Base-by-base conservation (phyloP, 2,113 vertebrate species). In the Lophotis ruficrista region DNA sequence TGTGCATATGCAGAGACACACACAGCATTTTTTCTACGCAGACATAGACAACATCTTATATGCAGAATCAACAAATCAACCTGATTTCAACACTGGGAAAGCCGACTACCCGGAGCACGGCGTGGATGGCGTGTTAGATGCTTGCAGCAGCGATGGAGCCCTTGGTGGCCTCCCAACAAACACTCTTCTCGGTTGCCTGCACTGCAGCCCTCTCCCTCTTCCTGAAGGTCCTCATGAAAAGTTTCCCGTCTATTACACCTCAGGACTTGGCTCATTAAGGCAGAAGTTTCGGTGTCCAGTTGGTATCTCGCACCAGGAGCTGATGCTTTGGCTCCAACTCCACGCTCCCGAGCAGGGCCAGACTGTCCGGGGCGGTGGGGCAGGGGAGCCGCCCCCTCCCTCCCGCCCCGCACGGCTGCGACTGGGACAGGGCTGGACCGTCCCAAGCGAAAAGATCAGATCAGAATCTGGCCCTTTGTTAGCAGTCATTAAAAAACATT, bases 401-500 rank as follows among this genome's bases (percentile, higher is more conserved):
- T 14, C n/a, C 35, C 13, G 0, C 25, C 37, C 68, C 31, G 0
- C 18, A 11, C 3, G 7, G 25, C 75, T 73, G 68, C 85, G 10
- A 7, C 37, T 54, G 62, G 78, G 71, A 45, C 85, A 57, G 85
- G 75, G 70, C 84, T 2, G 1, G 7, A 58, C 31, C 79, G 87
- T 84, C 56, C 80, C 80, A 28, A 86, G 45, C 1, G 2, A 89
- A 70, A 68, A 89, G 81, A 96, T 87, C 93, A 60, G 83, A 97
- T 87, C 95, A 89, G 92, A 94, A 92, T 85, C 91, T 87, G 65
- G 73, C 57, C 73, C 89, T 94, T 77, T 89, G 96, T 89, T 94
- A 92, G 83, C 83, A 92, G 65, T 94, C 93, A 96, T 96, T 97
- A 96, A 96, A 96, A 94, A 96, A 72, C 89, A 94, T 80, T 80